Evolutionary conservation across 2,797 vertebrate genomes (phyloP).

Genomic region (Ceryle rudis): DNA sequence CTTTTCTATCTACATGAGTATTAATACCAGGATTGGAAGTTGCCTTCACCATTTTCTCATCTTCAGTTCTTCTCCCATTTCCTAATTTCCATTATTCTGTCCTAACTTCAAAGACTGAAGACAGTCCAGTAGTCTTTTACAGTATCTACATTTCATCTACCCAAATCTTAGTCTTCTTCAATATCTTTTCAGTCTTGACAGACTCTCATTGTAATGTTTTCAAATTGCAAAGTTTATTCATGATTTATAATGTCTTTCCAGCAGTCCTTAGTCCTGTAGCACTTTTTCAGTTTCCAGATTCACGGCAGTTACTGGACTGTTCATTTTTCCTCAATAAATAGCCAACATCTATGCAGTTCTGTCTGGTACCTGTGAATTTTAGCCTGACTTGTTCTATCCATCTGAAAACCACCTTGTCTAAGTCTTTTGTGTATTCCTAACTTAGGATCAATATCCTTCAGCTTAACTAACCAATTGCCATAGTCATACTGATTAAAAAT

Average conservation of each 20-base stretch:
- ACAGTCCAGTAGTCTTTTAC: not conserved
- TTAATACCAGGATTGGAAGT: not conserved
- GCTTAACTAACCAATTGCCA: not conserved
- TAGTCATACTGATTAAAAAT: not conserved
- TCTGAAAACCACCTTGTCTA: not conserved
- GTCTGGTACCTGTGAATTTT: not conserved
- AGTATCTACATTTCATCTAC: not conserved
- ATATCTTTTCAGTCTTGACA: not conserved
- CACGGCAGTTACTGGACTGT: not conserved
- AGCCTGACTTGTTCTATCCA: not conserved
- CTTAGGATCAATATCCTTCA: not conserved
- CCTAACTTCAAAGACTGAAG: not conserved
- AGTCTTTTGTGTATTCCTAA: not conserved
- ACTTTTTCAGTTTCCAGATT: not conserved
- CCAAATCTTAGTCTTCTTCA: not conserved
- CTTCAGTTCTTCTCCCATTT: not conserved
- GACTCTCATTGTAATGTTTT: not conserved
- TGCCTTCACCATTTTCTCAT: not conserved
- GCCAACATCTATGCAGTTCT: not conserved
- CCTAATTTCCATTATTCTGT: not conserved
- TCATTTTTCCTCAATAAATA: not conserved
- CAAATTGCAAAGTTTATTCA: not conserved
- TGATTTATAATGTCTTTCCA: not conserved
- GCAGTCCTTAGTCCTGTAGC: not conserved
- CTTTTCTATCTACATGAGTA: not conserved